These are phyloP conservation scores for Maniola jurtina DNA, from an alignment of 1,140 invertebrate genomes.

Conservation along the genomic window DNA sequence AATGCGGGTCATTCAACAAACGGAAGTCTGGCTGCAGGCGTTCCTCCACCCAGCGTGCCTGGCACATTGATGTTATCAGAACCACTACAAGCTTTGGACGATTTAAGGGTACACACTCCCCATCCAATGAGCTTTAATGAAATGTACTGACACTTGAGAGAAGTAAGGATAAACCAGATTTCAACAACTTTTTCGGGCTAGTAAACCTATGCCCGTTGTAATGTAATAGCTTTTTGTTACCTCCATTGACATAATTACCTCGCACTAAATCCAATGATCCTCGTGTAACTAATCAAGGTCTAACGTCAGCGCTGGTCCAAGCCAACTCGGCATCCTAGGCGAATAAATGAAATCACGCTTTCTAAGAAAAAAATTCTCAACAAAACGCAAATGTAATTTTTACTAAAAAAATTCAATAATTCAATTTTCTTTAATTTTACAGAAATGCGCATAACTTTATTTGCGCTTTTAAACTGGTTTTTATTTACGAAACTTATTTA, in stretches of 20 bases:
- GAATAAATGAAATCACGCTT: too few species aligned
- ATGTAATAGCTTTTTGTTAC: background rate
- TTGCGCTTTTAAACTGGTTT: too few species aligned
- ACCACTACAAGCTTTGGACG: slow-evolving; percentile 53
- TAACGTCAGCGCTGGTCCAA: too few species aligned
- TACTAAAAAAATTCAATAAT: too few species aligned
- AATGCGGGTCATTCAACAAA: slow-evolving; percentile 41
- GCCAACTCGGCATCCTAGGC: too few species aligned
- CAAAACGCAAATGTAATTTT: too few species aligned
- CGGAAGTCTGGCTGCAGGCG: slow-evolving; percentile 38
- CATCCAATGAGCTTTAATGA: slow-evolving; percentile 63
- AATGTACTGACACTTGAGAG: slow-evolving; percentile 53
- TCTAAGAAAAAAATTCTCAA: too few species aligned
- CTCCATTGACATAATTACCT: background rate
- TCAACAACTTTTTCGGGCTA: too few species aligned
- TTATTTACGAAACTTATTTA: too few species aligned
- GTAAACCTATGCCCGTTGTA: background rate
- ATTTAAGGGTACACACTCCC: slow-evolving; percentile 60
- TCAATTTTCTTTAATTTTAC: too few species aligned
- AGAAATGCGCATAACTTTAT: too few species aligned
- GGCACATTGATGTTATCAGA: slow-evolving; percentile 48
- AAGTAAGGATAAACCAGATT: background rate
- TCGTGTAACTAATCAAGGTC: background rate
- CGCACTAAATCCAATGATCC: background rate
- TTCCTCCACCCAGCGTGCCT: slow-evolving; percentile 37